Evolutionary conservation across 1,140 invertebrate species (phyloP), one percentile per base, ranked within the genome.

Genomic region (Ganaspis sp.): DNA sequence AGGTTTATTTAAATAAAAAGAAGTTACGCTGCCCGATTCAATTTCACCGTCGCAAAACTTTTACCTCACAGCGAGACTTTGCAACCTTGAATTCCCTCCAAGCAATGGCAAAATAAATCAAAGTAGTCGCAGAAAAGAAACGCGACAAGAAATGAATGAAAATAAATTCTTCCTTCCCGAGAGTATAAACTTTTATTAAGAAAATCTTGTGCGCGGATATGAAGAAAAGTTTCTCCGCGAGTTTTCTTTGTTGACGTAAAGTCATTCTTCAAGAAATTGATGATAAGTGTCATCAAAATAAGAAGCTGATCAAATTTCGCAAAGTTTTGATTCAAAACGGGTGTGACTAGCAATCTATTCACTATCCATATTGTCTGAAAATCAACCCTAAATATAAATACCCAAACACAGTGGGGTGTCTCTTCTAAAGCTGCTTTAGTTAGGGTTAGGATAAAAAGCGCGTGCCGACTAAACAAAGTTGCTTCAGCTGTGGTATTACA

Each of bases 371-470:
- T 83, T 80, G 76, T 34, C 71, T 64, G 23, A 72, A 53, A 72
- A 73, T 45, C 37, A 75, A 38, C 75, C 75, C 29, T 42, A 15
- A 38, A n/a, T 17, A 78, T 82, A 73, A 81, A 76, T 75, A 79
- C 64, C 69, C 70, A 34, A 17, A 17, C 72, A 70, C 74, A 42
- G 73, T 77, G 42, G 82, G 82, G 82, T 64, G 76, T 75, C 76
- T 76, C 58, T 54, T 58, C 72, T 70, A 76, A 76, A 70, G 78
- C 70, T 74, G 58, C 23, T 64, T 49, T 76, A 70, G 80, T 77
- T 84, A 78, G 83, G 83, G 83, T 79, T 78, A 80, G 77, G 74
- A 82, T 84, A 79, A 84, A 84, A 84, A 84, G 83, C 81, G 74
- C 70, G 77, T 76, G 76, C 81, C 82, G 80, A 78, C 78, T 80